Percentiles rank a stretch among this genome's conserved stretches.
Conservation (phyloP, 53 echinoderm and acorn worm species). For the Hippasteria phrygiana region DNA sequence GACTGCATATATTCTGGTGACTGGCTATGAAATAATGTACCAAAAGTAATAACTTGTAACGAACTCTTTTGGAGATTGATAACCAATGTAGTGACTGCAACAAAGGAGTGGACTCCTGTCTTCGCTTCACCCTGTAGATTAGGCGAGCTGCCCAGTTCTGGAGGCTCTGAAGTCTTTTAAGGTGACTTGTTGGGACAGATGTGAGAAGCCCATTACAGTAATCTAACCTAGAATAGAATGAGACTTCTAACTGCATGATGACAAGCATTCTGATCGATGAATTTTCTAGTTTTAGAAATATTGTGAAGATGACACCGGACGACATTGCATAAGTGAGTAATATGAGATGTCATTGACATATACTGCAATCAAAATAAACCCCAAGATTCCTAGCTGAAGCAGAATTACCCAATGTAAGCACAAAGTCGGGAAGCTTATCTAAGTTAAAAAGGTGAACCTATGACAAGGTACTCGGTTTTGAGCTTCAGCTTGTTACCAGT, state of each 20-base stretch:
- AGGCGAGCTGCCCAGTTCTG: conserved; percentile 15
- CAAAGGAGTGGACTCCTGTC: neutral
- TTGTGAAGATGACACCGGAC: conserved; percentile 22
- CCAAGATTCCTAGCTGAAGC: conserved; percentile 15
- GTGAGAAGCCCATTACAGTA: conserved; percentile 18
- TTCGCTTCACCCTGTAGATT: neutral
- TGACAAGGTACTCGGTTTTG: conserved; percentile 12
- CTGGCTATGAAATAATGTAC: neutral
- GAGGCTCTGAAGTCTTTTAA: neutral
- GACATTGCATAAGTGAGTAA: neutral
- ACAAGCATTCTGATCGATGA: neutral
- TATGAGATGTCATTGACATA: neutral
- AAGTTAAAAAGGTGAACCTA: neutral
- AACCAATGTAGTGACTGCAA: neutral
- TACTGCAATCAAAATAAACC: neutral
- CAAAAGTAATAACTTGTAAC: neutral
- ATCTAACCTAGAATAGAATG: neutral
- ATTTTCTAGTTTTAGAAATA: no score
- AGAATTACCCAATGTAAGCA: neutral
- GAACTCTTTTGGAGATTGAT: neutral
- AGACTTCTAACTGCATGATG: neutral
- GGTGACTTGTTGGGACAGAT: no score
- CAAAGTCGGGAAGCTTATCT: neutral
- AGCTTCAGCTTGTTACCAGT: conserved; percentile 12
- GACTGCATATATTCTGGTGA: neutral